Base-by-base conservation (phyloP, 2,113 vertebrate genomes). In the Coturnix japonica region DNA sequence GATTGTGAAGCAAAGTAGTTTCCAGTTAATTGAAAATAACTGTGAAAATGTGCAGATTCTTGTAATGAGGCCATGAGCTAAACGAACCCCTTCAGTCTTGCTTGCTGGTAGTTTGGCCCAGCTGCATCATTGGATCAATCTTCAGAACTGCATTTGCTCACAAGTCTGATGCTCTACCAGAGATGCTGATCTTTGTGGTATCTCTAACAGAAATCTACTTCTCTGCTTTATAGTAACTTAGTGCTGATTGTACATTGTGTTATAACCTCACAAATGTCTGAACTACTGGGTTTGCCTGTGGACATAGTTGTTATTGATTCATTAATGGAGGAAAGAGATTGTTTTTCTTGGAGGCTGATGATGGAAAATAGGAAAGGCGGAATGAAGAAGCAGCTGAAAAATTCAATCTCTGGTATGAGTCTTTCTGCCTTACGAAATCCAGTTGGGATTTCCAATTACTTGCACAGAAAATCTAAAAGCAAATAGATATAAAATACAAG, bases 391-490 rank as follows among this genome's bases (percentile, higher is more conserved):
- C 25, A 83, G 56, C 43, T 92, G 84, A 71, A 85, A 91, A 92
- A 81, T 65, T 53, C 8, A 13, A 0, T 89, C 60, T 71, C 71
- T 77, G 47, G 2, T 76, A 35, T 16, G 53, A 94, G 26, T 67
- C 63, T 11, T 12, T 76, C 26, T 92, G 30, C 46, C 30, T 87
- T 47, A 71, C 71, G 91, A 93, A 96, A 93, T 96, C 87, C 85
- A 35, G n/a, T 54, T 61, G 59, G 87, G 87, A 94, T 95, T 94
- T 92, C 91, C 30, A 78, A 3, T 77, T 53, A 39, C 18, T 85
- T 87, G 26, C 47, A 20, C 19, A 30, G 67, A 15, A 81, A 81
- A 84, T 75, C 31, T 31, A 63, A 82, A 93, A 20, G 8, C 31
- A 81, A 44, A 81, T 57, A 10, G 30, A 74, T 88, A 53, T 26